These are phyloP conservation scores for Dicranocentrus wangi DNA, from an alignment of 2,888 invertebrate genomes.

Conservation along the genomic window DNA sequence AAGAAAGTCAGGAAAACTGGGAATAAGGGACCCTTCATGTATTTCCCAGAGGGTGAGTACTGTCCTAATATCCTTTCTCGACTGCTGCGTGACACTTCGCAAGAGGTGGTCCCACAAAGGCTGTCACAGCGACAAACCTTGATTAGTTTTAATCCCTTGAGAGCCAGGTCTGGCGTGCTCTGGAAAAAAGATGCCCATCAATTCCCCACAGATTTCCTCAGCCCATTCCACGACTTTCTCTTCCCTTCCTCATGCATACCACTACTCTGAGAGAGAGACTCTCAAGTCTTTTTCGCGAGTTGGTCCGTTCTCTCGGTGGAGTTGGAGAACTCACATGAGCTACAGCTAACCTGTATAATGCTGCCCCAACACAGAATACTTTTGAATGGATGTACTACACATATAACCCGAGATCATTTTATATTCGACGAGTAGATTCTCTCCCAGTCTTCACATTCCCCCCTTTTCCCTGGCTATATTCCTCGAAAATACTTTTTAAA, in stretches of 20 bases:
- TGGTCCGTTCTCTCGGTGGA: constrained; percentile 56
- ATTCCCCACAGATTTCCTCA: constrained; percentile 70
- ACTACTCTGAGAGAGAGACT: constrained; percentile 21
- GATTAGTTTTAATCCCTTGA: constrained; percentile 73
- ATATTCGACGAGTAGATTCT: neutral
- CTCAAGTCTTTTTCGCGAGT: constrained; percentile 55
- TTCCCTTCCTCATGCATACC: constrained; percentile 30
- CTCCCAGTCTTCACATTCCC: neutral
- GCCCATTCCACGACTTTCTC: constrained; percentile 69
- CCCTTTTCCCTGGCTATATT: neutral
- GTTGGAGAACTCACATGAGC: constrained; percentile 51
- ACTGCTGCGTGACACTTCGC: constrained; percentile 72
- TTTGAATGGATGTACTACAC: too few relatives aligned
- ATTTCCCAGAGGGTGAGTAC: constrained; percentile 72
- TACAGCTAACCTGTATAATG: constrained; percentile 9
- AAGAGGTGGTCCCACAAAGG: constrained; percentile 73
- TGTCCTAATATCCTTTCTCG: constrained; percentile 72
- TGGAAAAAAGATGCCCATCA: constrained; percentile 73
- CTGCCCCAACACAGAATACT: neutral
- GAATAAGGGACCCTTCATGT: constrained; percentile 71
- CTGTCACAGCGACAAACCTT: constrained; percentile 73
- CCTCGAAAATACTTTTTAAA: neutral
- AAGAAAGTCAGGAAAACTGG: constrained; percentile 65
- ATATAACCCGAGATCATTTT: too few relatives aligned
- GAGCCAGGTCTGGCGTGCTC: constrained; percentile 72